Evolutionary conservation across 2,797 vertebrate genomes (phyloP), one percentile per base, ranked within the genome.

Genomic region (Fistularia commersonii): DNA sequence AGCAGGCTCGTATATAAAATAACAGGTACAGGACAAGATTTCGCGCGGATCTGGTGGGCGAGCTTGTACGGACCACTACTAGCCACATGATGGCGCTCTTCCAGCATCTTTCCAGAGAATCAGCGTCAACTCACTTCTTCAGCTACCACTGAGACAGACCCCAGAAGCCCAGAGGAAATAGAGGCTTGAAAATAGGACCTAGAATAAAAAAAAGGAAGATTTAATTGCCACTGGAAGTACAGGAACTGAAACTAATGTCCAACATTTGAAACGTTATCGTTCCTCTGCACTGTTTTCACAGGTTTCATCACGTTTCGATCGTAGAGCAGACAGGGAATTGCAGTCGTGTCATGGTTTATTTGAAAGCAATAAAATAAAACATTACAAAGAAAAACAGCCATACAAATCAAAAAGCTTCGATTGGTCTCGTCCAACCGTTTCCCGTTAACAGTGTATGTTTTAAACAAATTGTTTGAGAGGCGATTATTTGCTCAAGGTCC

Each of bases 341-440:
- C 78, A 76, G 57, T 79, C 60, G 63, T 80, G 73, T 76, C 79
- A 72, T 69, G 52, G 60, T 88, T 86, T 86, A 85, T 87, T 88
- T 72, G 41, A 79, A 84, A 76, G 58, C 66, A 86, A 77, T 61
- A 67, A 79, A 81, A 81, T 70, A 65, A 80, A 81, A 82, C 48
- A 33, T 71, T 77, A 82, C 79, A 83, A 72, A 79, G 48, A 61
- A 51, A 65, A 69, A 62, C 45, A 73, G 32, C 58, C 48, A 69
- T 68, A 81, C 73, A 76, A 66, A 79, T 92, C 92, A 96, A 88
- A 95, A 96, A 48, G 94, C 94, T 87, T 95, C 94, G 75, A 95
- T 96, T 56, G 93, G 93, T 89, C 94, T 88, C 80, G 93, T 95
- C 94, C 94, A 96, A 37, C 93, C 92, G 69, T 93, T 88, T 82